Conservation (phyloP, 2,797 vertebrate genomes). For the Aeoliscus strigatus region DNA sequence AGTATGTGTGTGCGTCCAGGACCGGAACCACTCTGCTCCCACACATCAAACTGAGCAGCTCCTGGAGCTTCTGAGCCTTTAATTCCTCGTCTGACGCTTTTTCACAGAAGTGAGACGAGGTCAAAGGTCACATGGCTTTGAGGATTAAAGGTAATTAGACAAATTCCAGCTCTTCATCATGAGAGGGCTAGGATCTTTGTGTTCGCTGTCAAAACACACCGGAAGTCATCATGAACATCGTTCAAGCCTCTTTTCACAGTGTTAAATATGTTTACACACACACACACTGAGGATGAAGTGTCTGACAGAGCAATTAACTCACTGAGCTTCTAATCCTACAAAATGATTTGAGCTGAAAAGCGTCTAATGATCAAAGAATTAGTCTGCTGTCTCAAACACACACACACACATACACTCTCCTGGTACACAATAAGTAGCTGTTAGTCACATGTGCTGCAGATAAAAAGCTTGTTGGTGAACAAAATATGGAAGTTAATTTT, state of each 20-base stretch:
- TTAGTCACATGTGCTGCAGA: slow-evolving; percentile 18
- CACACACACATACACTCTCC: slow-evolving; percentile 7
- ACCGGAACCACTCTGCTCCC: too few species aligned
- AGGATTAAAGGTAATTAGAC: too few species aligned
- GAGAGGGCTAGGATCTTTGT: too few species aligned
- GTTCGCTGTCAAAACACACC: neutral
- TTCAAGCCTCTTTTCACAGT: neutral
- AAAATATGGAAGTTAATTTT: slow-evolving; percentile 19
- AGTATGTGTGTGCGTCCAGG: too few species aligned
- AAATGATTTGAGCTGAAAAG: slow-evolving; percentile 22
- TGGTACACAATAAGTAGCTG: slow-evolving; percentile 23
- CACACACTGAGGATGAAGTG: too few species aligned
- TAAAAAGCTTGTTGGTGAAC: slow-evolving; percentile 17
- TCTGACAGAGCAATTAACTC: slow-evolving; percentile 3
- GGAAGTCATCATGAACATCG: neutral
- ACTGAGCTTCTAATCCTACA: slow-evolving; percentile 19
- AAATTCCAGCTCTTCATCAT: too few species aligned
- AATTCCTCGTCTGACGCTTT: too few species aligned
- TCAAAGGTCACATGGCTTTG: too few species aligned
- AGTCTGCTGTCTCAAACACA: neutral
- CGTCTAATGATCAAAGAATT: slow-evolving; percentile 27
- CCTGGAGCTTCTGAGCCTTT: too few species aligned
- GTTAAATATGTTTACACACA: too few species aligned
- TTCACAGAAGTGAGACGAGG: too few species aligned
- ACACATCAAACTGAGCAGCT: too few species aligned